phyloP scores from a whole-genome alignment of 2,113 vertebrate species.

The Cyanoramphus novaezelandiae region DNA sequence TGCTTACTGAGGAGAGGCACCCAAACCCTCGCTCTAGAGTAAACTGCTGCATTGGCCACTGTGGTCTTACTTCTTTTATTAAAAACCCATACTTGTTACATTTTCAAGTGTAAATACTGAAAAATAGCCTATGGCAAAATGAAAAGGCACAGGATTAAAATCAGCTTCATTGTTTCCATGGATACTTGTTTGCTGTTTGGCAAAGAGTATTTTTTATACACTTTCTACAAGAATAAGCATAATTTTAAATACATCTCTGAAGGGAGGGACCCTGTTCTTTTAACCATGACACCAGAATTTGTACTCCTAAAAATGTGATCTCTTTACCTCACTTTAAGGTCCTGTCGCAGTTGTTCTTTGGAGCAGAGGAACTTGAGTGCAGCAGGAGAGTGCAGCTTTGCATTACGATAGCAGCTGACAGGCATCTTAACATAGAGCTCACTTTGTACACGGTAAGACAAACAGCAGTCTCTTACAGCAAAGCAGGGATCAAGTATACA shows the following conservation, averaged over 20 bases:
- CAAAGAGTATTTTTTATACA: constrained; percentile 29
- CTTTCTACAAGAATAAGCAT: constrained; percentile 52
- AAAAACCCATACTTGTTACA: constrained; percentile 34
- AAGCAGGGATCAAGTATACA: neutral
- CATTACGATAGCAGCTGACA: neutral
- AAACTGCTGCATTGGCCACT: neutral
- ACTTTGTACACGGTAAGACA: neutral
- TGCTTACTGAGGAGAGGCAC: neutral
- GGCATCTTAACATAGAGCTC: neutral
- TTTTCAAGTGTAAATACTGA: constrained; percentile 51
- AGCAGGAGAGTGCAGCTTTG: neutral
- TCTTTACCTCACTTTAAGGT: neutral
- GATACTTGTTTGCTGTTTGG: constrained; percentile 22
- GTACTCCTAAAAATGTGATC: neutral
- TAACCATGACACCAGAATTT: neutral
- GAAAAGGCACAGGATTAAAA: constrained; percentile 56
- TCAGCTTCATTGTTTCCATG: constrained; percentile 12
- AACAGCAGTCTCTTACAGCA: neutral
- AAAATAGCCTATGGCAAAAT: constrained; percentile 59
- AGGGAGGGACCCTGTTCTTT: neutral
- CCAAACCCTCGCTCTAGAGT: neutral
- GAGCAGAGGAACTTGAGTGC: neutral
- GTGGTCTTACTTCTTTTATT: neutral
- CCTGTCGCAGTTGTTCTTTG: neutral
- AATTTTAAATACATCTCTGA: neutral